Conservation (phyloP, 2,888 invertebrate species). For the Idaea straminata region DNA sequence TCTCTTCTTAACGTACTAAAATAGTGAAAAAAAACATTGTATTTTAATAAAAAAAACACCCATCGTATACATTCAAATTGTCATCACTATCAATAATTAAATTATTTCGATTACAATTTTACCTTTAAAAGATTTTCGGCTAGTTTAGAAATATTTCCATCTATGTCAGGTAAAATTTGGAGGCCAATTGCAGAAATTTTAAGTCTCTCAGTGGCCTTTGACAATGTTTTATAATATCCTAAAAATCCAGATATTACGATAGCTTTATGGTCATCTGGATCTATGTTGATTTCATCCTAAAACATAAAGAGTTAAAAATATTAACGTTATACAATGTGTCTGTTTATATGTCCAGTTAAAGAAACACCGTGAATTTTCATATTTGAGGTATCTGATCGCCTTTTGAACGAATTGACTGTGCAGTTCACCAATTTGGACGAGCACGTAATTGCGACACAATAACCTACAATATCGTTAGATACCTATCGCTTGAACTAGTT, state of each 20-base stretch:
- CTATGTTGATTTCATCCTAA: constrained; percentile 13
- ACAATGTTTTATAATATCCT: constrained; percentile 14
- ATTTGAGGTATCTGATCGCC: no score
- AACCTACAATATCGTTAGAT: no score
- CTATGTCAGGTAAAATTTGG: constrained; percentile 14
- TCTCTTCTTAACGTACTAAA: constrained; percentile 27
- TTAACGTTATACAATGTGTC: no score
- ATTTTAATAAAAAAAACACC: no score
- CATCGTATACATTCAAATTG: no score
- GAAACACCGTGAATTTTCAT: no score
- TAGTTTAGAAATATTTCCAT: constrained; percentile 18
- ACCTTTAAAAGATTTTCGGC: constrained; percentile 15
- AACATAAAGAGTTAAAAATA: constrained; percentile 4
- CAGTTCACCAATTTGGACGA: no score
- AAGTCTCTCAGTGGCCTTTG: constrained; percentile 16
- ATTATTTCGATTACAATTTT: neutral
- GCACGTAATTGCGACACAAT: no score
- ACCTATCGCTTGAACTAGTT: no score
- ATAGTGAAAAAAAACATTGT: constrained; percentile 4
- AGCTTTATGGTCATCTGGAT: constrained; percentile 14
- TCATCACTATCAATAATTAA: no score
- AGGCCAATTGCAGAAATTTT: constrained; percentile 20
- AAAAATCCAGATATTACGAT: constrained; percentile 26
- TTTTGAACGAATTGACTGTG: no score
- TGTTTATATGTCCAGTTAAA: no score